A percentile compares a stretch with the other conserved stretches of the same genome.
Evolutionary conservation across 2,888 invertebrate species (phyloP).

Genomic region (Dynastes hyllus): DNA sequence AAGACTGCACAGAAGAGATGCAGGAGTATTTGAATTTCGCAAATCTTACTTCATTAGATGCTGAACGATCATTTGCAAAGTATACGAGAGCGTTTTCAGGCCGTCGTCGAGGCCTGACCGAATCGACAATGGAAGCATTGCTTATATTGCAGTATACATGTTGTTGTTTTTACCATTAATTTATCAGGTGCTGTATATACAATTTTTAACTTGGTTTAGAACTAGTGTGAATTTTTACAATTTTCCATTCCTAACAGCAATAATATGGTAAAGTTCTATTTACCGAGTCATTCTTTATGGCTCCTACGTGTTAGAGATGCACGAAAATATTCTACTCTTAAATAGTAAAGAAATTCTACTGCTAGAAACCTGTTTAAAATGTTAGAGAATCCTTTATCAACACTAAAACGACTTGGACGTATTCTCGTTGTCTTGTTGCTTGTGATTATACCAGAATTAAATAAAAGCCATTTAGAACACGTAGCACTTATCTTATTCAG

Average conservation of each 20-base stretch:
- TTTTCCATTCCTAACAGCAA: not conserved
- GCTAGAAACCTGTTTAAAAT: not conserved
- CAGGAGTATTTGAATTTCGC: no score
- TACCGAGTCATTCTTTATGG: not conserved
- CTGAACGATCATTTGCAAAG: no score
- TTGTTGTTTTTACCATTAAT: no score
- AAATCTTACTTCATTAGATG: no score
- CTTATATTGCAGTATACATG: no score
- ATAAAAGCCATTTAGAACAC: constrained; percentile 6
- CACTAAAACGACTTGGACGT: not conserved
- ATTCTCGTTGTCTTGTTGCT: not conserved
- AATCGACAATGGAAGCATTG: no score
- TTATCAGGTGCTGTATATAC: no score
- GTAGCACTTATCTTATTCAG: constrained; percentile 4
- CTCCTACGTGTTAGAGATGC: not conserved
- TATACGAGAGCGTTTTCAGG: no score
- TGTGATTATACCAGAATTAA: not conserved
- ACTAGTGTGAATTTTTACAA: no score
- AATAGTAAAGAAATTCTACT: not conserved
- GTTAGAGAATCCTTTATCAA: not conserved
- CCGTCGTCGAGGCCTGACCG: no score
- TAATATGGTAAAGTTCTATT: not conserved
- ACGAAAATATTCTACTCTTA: not conserved
- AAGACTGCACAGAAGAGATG: no score
- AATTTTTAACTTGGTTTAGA: no score